A percentile compares a stretch with the other conserved stretches of the same genome.
Evolutionary conservation across 2,797 vertebrate genomes (phyloP).

Genomic region (Chrosomus eos): DNA sequence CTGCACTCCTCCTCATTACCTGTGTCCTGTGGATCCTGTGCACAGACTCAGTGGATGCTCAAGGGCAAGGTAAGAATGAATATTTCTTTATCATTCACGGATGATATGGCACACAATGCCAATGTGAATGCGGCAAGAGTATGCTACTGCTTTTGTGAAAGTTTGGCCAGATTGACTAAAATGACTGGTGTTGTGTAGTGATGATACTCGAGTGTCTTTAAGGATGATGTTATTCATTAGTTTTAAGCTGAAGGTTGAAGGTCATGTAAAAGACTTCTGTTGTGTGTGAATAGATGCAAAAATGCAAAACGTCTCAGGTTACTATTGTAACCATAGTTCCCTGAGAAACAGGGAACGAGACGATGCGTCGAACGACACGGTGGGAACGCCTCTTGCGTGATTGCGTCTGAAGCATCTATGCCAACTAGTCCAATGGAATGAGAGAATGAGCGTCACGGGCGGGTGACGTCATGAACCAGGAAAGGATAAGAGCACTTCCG

Average conservation of each 20-base stretch:
- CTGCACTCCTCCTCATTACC: slow-evolving; percentile 54
- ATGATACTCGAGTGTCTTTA: background rate
- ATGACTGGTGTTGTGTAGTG: background rate
- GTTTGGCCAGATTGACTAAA: background rate
- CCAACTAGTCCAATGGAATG: too few relatives aligned
- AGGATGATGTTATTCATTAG: background rate
- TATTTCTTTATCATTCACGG: slow-evolving; percentile 12
- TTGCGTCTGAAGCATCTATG: too few relatives aligned
- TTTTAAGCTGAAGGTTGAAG: background rate
- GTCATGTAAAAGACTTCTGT: background rate
- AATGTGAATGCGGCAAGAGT: background rate
- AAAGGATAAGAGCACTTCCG: too few relatives aligned
- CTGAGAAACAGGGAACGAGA: too few relatives aligned
- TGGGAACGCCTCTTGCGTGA: too few relatives aligned
- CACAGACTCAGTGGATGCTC: slow-evolving; percentile 53
- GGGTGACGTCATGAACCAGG: too few relatives aligned
- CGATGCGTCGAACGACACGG: too few relatives aligned
- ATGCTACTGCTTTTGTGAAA: background rate
- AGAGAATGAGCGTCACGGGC: too few relatives aligned
- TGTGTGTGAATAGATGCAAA: background rate
- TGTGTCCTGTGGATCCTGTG: slow-evolving; percentile 62
- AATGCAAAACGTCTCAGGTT: too few relatives aligned
- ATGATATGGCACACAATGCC: background rate
- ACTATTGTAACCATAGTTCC: too few relatives aligned
- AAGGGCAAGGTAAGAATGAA: slow-evolving; percentile 73